Percentiles rank a stretch among this genome's conserved stretches.
Conservation (phyloP, 2,113 vertebrate genomes). For the Lophius piscatorius region DNA sequence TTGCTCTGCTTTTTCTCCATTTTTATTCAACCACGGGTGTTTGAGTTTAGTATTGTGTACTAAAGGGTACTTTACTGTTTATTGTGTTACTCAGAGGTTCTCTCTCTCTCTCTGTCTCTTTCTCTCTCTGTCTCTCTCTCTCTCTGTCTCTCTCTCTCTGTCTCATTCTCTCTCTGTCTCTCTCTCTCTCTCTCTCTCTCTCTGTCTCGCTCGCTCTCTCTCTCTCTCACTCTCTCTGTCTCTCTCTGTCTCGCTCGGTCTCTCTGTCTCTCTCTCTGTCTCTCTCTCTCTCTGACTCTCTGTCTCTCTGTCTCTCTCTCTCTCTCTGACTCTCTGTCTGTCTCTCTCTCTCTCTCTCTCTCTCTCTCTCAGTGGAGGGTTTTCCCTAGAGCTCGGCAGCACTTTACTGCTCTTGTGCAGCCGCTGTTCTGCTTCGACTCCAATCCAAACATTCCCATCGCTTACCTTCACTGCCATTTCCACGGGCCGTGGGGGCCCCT, state of each 20-base stretch:
- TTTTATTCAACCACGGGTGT: constrained; percentile 30
- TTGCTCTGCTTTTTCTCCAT: constrained; percentile 43
- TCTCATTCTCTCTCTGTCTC: constrained; percentile 45
- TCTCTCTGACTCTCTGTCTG: constrained; percentile 48
- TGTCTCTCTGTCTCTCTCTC: constrained; percentile 34
- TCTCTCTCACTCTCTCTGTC: constrained; percentile 49
- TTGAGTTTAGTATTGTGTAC: constrained; percentile 61
- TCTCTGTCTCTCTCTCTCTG: constrained; percentile 34
- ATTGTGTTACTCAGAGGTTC: constrained; percentile 48
- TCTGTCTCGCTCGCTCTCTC: constrained; percentile 34
- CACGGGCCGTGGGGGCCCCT: constrained; percentile 30
- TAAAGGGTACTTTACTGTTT: constrained; percentile 39
- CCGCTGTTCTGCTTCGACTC: constrained; percentile 50
- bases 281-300: too few relatives aligned
- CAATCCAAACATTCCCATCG: constrained; percentile 53
- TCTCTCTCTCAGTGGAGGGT: constrained; percentile 50
- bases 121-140: constrained; percentile 41
- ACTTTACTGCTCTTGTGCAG: constrained; percentile 65
- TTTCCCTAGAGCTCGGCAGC: constrained; percentile 64
- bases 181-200: constrained; percentile 43
- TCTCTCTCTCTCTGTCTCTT: constrained; percentile 39
- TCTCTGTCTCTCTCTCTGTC: constrained; percentile 41
- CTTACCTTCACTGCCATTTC: constrained; percentile 64
- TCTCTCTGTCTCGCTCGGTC: constrained; percentile 33
- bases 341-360: constrained; percentile 39